A percentile compares a stretch with the other conserved stretches of the same genome.
Conservation (phyloP, 2,888 invertebrate genomes). For the Ypsolopha scabrella region DNA sequence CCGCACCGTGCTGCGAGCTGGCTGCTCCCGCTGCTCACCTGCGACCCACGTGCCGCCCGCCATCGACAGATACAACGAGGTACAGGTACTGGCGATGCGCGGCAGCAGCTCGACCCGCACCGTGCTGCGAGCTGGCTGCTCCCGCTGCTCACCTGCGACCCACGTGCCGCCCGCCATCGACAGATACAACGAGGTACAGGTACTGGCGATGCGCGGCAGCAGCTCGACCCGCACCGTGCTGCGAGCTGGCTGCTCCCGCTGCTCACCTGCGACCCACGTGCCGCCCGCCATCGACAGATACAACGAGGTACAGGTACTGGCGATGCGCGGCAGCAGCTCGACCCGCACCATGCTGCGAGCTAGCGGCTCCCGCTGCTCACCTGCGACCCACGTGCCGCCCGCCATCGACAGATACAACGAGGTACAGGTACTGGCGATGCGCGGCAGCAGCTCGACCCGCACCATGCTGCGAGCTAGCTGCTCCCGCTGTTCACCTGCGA, state of each 20-base stretch:
- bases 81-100: no score
- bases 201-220: no score
- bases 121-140: slow-evolving; percentile 81
- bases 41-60: slow-evolving; percentile 81
- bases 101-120: slow-evolving; percentile 87
- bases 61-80: slow-evolving; percentile 38
- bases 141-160: slow-evolving; percentile 73
- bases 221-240: slow-evolving; percentile 83
- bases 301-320: slow-evolving; percentile 68
- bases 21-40: slow-evolving; percentile 74
- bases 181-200: slow-evolving; percentile 58
- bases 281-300: slow-evolving; percentile 71
- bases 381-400: slow-evolving; percentile 81
- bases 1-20: slow-evolving; percentile 81
- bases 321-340: slow-evolving; percentile 86
- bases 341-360: slow-evolving; percentile 84
- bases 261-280: slow-evolving; percentile 79
- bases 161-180: slow-evolving; percentile 78
- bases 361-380: slow-evolving; percentile 74
- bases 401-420: slow-evolving; percentile 50
- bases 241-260: slow-evolving; percentile 75
- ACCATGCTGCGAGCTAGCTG: slow-evolving; percentile 84
- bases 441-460: slow-evolving; percentile 81
- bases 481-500: slow-evolving; percentile 72
- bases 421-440: slow-evolving; percentile 77